Conservation (phyloP, 2,888 invertebrate species). For the Euzophera pinguis region DNA sequence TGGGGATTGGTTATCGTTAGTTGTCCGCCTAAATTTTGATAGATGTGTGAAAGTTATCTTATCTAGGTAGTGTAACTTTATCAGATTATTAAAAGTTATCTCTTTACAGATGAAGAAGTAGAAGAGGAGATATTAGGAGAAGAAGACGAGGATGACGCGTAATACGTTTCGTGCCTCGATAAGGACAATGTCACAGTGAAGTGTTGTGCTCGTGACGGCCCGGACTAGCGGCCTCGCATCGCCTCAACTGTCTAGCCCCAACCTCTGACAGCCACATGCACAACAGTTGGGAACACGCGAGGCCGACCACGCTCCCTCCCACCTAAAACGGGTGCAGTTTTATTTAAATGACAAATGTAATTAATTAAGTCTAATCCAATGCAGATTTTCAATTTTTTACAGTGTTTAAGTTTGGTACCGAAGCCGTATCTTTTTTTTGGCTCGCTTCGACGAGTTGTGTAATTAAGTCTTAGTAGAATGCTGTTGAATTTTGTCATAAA, state of each 20-base stretch:
- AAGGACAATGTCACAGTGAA: conserved; percentile 80
- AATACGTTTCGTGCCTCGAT: conserved; percentile 71
- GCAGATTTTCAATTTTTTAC: conserved; percentile 70
- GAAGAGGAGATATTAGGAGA: conserved; percentile 74
- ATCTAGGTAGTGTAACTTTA: neutral
- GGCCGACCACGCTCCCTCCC: conserved; percentile 74
- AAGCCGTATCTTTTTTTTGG: conserved; percentile 66
- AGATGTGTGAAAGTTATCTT: neutral
- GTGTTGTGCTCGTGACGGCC: conserved; percentile 77
- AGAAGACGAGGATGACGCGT: conserved; percentile 78
- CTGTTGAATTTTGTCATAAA: conserved; percentile 78
- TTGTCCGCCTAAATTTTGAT: neutral
- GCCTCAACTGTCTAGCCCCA: conserved; percentile 66
- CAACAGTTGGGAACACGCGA: conserved; percentile 72
- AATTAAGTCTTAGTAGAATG: conserved; percentile 76
- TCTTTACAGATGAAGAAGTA: conserved; percentile 72
- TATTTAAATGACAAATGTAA: conserved; percentile 79
- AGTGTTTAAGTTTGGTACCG: conserved; percentile 71
- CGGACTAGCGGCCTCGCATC: conserved; percentile 70
- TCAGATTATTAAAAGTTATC: neutral
- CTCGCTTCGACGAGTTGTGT: conserved; percentile 50
- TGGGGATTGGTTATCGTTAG: neutral
- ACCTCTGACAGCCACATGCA: conserved; percentile 35
- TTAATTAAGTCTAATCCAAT: conserved; percentile 73
- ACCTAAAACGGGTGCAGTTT: conserved; percentile 76